Conservation (phyloP, 2,113 vertebrate genomes). For the Tragelaphus scriptus region DNA sequence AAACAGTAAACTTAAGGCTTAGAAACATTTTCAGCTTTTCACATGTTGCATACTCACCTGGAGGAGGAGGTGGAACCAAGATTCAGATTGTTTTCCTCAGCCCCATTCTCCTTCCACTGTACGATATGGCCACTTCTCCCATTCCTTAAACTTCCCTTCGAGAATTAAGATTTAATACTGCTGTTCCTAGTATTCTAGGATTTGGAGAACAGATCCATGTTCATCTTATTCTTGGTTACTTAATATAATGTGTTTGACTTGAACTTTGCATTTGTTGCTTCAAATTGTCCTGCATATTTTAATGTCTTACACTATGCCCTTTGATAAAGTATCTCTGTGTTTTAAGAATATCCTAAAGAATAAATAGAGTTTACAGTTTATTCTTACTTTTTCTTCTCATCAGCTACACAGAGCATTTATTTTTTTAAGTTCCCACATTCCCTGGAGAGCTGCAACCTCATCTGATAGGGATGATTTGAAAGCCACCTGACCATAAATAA, state of each 20-base stretch:
- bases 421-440: not conserved
- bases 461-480: constrained; percentile 30
- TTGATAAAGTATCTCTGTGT: constrained; percentile 15
- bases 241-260: constrained; percentile 20
- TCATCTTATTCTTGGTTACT: constrained; percentile 9
- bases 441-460: not conserved
- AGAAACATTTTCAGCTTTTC: not conserved
- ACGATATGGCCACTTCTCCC: not conserved
- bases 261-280: not conserved
- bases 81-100: not conserved
- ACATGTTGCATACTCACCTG: not conserved
- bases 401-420: not conserved
- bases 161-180: constrained; percentile 8
- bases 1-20: not conserved
- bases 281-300: constrained; percentile 1
- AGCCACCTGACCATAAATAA: not conserved
- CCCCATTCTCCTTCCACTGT: not conserved
- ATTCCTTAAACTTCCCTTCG: not conserved
- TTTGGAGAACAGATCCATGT: constrained; percentile 1
- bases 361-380: not conserved
- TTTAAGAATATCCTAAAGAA: not conserved
- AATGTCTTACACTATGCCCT: not conserved
- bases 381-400: constrained; percentile 35
- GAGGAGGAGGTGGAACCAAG: not conserved
- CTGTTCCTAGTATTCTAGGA: not conserved